Conservation (phyloP, 2,888 invertebrate genomes). For the Polydesmus complanatus region DNA sequence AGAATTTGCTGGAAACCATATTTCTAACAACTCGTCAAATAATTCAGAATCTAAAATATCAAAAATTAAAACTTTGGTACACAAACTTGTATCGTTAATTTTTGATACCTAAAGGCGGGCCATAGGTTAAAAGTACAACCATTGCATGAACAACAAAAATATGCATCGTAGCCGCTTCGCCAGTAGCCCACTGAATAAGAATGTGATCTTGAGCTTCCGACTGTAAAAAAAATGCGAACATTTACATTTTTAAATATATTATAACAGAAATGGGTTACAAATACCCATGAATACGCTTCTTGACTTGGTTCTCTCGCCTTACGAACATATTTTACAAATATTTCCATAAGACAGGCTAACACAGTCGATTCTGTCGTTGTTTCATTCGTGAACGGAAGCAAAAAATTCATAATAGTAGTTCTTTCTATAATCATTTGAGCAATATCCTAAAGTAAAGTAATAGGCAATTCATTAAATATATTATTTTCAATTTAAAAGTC, state of each 20-base stretch:
- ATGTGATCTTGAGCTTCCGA: constrained; percentile 60
- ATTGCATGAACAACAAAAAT: constrained; percentile 70
- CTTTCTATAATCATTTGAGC: constrained; percentile 84
- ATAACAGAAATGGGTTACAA: not conserved
- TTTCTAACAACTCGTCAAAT: constrained; percentile 51
- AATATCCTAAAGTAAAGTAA: constrained; percentile 48
- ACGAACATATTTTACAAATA: constrained; percentile 31
- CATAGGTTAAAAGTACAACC: constrained; percentile 58
- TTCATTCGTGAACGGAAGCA: constrained; percentile 44
- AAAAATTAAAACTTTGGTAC: not conserved
- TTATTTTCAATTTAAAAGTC: not conserved
- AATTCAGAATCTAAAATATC: constrained; percentile 22
- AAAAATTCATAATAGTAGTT: constrained; percentile 66
- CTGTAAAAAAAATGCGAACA: constrained; percentile 34
- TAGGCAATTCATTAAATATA: constrained; percentile 15
- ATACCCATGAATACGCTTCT: constrained; percentile 35
- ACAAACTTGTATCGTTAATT: not conserved
- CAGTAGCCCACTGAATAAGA: constrained; percentile 58
- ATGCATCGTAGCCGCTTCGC: constrained; percentile 59
- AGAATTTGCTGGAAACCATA: constrained; percentile 66
- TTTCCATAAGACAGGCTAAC: constrained; percentile 24
- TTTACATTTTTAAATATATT: not conserved
- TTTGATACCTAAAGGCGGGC: constrained; percentile 28
- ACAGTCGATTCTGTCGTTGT: constrained; percentile 12
- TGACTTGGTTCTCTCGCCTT: constrained; percentile 47